Evolutionary conservation across 2,113 vertebrate genomes (phyloP).

Genomic region (Euleptes europaea): DNA sequence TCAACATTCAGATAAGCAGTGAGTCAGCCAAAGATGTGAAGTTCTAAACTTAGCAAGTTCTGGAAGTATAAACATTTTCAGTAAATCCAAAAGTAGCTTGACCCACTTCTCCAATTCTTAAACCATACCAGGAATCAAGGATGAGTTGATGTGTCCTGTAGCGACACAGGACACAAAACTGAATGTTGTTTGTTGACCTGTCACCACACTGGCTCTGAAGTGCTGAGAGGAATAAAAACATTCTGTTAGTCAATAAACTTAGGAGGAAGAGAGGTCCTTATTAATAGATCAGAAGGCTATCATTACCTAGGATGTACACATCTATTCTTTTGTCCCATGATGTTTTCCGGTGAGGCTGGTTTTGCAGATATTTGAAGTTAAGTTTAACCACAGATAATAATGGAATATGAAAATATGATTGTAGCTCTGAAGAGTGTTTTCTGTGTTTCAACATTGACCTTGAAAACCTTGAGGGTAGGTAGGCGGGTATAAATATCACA

Average conservation of each 20-base stretch:
- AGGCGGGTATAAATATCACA: too few relatives aligned
- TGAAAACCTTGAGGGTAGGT: too few relatives aligned
- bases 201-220: constrained; percentile 35
- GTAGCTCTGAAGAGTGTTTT: too few relatives aligned
- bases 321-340: too few relatives aligned
- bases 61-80: constrained; percentile 23
- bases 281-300: too few relatives aligned
- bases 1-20: too few relatives aligned
- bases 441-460: too few relatives aligned
- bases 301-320: too few relatives aligned
- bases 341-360: too few relatives aligned
- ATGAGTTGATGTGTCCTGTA: not conserved
- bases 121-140: constrained; percentile 35
- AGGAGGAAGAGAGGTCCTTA: not conserved
- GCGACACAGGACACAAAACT: constrained; percentile 29
- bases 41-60: constrained; percentile 31
- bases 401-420: too few relatives aligned
- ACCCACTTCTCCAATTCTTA: not conserved
- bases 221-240: constrained; percentile 37
- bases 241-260: constrained; percentile 19
- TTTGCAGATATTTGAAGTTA: too few relatives aligned
- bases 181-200: not conserved
- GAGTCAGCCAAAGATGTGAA: not conserved
- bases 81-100: not conserved
- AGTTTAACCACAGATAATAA: too few relatives aligned